Conservation (phyloP, 2,888 invertebrate genomes). For the Ceraclea dissimilis region DNA sequence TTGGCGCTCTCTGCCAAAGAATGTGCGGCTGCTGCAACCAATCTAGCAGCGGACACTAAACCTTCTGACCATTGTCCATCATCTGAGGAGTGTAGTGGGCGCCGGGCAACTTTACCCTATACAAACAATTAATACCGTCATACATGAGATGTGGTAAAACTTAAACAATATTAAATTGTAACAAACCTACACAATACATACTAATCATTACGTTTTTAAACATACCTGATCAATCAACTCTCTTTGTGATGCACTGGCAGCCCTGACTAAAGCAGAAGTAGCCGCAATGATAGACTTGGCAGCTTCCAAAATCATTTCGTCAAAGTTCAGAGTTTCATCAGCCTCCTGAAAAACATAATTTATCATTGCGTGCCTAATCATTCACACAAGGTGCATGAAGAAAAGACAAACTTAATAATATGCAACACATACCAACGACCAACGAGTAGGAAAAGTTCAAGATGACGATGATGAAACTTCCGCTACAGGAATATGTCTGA, state of each 20-base stretch:
- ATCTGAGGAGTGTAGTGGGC: constrained; percentile 78
- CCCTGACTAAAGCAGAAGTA: constrained; percentile 91
- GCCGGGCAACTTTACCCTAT: constrained; percentile 78
- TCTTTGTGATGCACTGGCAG: constrained; percentile 93
- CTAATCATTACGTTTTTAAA: too few species aligned
- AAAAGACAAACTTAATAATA: too few species aligned
- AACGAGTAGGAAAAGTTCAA: too few species aligned
- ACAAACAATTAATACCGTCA: background rate
- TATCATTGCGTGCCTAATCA: too few species aligned
- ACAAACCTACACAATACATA: too few species aligned
- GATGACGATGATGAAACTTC: constrained; percentile 27
- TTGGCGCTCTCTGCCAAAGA: constrained; percentile 97
- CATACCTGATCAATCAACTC: constrained; percentile 82
- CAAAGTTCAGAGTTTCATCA: constrained; percentile 93
- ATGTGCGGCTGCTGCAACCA: constrained; percentile 97
- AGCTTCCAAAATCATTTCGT: constrained; percentile 97
- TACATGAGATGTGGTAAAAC: too few species aligned
- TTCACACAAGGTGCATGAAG: constrained; percentile 18
- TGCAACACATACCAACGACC: background rate
- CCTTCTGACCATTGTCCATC: constrained; percentile 99
- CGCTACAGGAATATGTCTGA: constrained; percentile 98
- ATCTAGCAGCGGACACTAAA: constrained; percentile 86
- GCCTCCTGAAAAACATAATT: constrained; percentile 55
- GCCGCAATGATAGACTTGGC: constrained; percentile 97
- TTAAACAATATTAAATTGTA: background rate